These are phyloP conservation scores for Thaleichthys pacificus DNA, from an alignment of 2,797 vertebrate genomes.

Conservation along the genomic window DNA sequence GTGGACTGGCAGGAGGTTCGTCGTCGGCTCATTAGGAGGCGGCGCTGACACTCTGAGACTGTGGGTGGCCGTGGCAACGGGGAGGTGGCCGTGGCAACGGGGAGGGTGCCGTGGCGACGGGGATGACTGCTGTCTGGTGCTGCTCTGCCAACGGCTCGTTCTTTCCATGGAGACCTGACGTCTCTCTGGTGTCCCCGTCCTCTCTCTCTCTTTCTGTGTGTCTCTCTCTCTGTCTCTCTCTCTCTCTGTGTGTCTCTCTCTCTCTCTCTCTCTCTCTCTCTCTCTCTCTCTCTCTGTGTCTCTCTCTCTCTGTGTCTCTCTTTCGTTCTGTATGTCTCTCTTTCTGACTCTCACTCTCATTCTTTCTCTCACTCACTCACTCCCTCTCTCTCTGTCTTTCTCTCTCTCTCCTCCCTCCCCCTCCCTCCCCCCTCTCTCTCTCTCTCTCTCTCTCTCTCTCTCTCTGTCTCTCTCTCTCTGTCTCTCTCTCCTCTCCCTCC, in stretches of 20 bases:
- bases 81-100: too few relatives aligned
- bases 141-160: constrained; percentile 38
- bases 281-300: neutral
- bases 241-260: neutral
- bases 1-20: constrained; percentile 59
- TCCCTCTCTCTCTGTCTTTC: neutral
- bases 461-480: neutral
- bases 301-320: constrained; percentile 14
- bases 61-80: constrained; percentile 64
- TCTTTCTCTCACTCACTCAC: neutral
- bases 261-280: neutral
- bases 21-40: constrained; percentile 67
- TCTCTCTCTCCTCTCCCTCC: neutral
- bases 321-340: neutral
- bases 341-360: too few relatives aligned
- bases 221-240: neutral
- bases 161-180: constrained; percentile 62
- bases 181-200: constrained; percentile 30
- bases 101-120: too few relatives aligned
- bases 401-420: neutral
- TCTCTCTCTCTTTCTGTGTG: neutral
- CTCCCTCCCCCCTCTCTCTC: constrained; percentile 25
- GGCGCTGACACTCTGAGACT: constrained; percentile 52
- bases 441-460: constrained; percentile 9
- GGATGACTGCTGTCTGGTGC: constrained; percentile 11